A percentile compares a stretch with the other conserved stretches of the same genome.
Conservation (phyloP, 2,797 vertebrate species). For the Brachyrhaphis roseni region DNA sequence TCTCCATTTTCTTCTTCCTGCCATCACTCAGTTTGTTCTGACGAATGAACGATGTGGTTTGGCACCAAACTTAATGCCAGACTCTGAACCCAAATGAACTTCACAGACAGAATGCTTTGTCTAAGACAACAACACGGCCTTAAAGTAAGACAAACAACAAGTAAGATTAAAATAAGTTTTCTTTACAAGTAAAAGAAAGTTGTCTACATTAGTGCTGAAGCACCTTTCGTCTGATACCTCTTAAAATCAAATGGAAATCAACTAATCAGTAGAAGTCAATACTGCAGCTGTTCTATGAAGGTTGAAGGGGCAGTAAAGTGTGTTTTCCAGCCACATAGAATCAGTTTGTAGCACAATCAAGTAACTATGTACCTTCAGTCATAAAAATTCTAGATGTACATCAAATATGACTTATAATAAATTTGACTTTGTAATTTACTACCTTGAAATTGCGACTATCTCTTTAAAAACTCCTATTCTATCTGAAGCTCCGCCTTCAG, state of each 20-base stretch:
- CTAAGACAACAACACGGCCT: background rate
- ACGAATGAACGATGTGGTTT: background rate
- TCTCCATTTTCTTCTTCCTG: background rate
- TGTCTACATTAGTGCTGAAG: background rate
- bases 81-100: background rate
- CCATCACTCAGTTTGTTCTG: conserved; percentile 1
- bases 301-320: too few relatives aligned
- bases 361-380: too few relatives aligned
- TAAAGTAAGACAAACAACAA: background rate
- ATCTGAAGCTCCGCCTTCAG: too few relatives aligned
- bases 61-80: background rate
- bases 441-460: too few relatives aligned
- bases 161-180: too few relatives aligned
- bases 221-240: background rate
- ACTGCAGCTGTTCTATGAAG: background rate
- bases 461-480: too few relatives aligned
- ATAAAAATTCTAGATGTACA: too few relatives aligned
- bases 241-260: background rate
- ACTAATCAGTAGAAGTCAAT: background rate
- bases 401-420: too few relatives aligned
- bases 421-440: too few relatives aligned
- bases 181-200: background rate
- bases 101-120: background rate
- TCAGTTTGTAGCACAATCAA: too few relatives aligned
- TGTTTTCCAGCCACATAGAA: too few relatives aligned